These are phyloP conservation scores for Drosophila longiperda DNA, from an alignment of 2,888 invertebrate species.

Conservation along the genomic window DNA sequence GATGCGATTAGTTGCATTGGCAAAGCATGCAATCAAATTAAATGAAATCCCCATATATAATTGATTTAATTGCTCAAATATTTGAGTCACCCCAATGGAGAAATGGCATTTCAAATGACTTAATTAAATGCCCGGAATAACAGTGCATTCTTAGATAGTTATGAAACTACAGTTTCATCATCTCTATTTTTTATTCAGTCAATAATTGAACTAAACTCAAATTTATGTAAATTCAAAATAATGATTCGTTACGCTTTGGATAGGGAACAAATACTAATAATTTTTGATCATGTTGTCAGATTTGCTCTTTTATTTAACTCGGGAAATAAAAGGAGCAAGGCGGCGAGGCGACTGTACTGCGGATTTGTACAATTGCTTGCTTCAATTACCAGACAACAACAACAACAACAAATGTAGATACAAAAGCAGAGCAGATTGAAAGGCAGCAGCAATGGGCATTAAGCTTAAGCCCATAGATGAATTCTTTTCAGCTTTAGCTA, in stretches of 20 bases:
- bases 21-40: conserved; percentile 22
- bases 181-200: background rate
- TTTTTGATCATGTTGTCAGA: conserved; percentile 27
- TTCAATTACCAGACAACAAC: conserved; percentile 53
- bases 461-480: conserved; percentile 55
- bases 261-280: conserved; percentile 18
- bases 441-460: conserved; percentile 37
- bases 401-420: conserved; percentile 22
- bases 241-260: conserved; percentile 17
- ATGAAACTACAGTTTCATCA: background rate
- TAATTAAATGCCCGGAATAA: background rate
- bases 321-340: conserved; percentile 34
- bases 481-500: conserved; percentile 39
- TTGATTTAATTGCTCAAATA: conserved; percentile 41
- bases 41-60: conserved; percentile 30
- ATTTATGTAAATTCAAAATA: conserved; percentile 13
- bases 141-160: background rate
- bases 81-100: conserved; percentile 27
- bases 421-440: conserved; percentile 42
- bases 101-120: conserved; percentile 18
- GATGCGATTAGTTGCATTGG: conserved; percentile 51
- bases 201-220: conserved; percentile 27
- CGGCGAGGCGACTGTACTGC: conserved; percentile 46
- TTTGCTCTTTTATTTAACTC: conserved; percentile 30
- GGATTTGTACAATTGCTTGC: conserved; percentile 59